These are phyloP conservation scores for Zaprionus tsacasi DNA, from an alignment of 1,140 invertebrate species.

Conservation along the genomic window DNA sequence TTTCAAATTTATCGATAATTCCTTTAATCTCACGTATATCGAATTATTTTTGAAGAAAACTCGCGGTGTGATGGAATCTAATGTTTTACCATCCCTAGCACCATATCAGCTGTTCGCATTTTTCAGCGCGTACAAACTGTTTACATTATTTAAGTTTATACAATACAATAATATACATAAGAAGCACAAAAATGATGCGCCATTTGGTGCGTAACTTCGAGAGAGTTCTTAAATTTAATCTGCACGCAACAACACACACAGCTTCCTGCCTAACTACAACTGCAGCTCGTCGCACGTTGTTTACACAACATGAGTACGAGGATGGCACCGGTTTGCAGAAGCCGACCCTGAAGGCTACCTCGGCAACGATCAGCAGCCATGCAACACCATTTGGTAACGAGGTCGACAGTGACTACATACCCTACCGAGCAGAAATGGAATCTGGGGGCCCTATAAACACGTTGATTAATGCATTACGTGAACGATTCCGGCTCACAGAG, in stretches of 20 bases:
- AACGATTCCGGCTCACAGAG: constrained; percentile 58
- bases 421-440: constrained; percentile 57
- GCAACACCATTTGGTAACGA: constrained; percentile 32
- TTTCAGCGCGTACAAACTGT: constrained; percentile 36
- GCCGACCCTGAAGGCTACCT: constrained; percentile 10
- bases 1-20: background rate
- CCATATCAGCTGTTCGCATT: constrained; percentile 29
- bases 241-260: constrained; percentile 5
- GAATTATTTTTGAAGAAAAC: background rate
- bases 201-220: constrained; percentile 55
- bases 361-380: constrained; percentile 27
- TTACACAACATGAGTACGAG: constrained; percentile 52
- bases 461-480: constrained; percentile 46
- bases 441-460: constrained; percentile 25
- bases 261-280: background rate
- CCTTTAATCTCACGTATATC: background rate
- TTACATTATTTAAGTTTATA: constrained; percentile 36
- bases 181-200: constrained; percentile 46
- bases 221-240: constrained; percentile 32
- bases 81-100: background rate
- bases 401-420: constrained; percentile 62
- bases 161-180: background rate
- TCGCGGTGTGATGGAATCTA: background rate
- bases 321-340: constrained; percentile 18
- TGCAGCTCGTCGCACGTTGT: constrained; percentile 39